Percentiles rank a stretch among this genome's conserved stretches.
Conservation (phyloP, 2,888 invertebrate species). For the Cryptocephalus moraei region DNA sequence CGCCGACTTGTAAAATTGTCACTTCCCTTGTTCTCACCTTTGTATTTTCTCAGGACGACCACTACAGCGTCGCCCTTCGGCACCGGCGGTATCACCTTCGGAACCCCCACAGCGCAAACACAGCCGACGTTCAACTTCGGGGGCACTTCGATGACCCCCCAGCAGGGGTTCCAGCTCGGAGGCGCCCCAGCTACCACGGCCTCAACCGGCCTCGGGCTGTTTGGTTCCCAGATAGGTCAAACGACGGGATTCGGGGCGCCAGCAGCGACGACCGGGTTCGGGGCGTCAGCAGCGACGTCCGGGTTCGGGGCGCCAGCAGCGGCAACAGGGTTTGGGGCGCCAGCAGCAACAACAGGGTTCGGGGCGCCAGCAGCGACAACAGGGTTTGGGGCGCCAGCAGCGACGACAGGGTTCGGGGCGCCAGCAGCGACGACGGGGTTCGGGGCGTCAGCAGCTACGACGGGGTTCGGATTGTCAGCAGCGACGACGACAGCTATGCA, state of each 20-base stretch:
- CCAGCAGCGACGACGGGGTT: slow-evolving; percentile 11
- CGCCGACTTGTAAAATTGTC: not conserved
- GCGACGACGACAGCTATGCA: slow-evolving; percentile 1
- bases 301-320: slow-evolving; percentile 18
- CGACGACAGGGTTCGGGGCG: slow-evolving; percentile 16
- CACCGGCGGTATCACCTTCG: not conserved
- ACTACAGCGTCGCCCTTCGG: not conserved
- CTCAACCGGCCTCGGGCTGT: slow-evolving; percentile 15
- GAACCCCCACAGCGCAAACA: not conserved
- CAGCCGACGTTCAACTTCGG: not conserved
- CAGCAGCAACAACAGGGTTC: slow-evolving; percentile 16
- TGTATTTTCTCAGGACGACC: not conserved
- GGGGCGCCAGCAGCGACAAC: slow-evolving; percentile 14
- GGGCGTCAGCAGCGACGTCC: slow-evolving; percentile 3
- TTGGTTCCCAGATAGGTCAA: slow-evolving; percentile 17
- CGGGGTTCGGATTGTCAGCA: slow-evolving; percentile 7
- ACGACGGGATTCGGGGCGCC: slow-evolving; percentile 15
- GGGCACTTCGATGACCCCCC: not conserved
- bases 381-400: slow-evolving; percentile 19
- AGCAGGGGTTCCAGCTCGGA: slow-evolving; percentile 8
- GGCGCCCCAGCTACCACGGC: slow-evolving; percentile 4
- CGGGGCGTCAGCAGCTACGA: slow-evolving; percentile 21
- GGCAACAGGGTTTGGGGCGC: slow-evolving; percentile 17
- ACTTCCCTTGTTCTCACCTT: too few species aligned
- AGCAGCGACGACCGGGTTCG: slow-evolving; percentile 1